Conservation (phyloP, 2,797 vertebrate genomes). For the Enteromius unitaeniatus region DNA sequence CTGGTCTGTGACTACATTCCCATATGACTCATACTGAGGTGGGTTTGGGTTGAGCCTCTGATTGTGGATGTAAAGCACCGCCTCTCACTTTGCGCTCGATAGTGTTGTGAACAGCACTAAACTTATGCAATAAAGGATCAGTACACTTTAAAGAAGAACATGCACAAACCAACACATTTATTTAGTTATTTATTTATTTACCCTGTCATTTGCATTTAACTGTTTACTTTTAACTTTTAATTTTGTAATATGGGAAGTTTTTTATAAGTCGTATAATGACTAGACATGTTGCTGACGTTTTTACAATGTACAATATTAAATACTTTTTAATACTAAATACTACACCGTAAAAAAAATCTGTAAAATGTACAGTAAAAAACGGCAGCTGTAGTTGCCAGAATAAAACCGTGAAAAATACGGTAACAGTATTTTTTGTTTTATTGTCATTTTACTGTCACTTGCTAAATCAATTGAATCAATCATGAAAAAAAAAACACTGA, state of each 20-base stretch:
- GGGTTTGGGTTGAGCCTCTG: not conserved
- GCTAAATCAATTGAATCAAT: too few species aligned
- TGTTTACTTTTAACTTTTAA: not conserved
- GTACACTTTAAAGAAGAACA: not conserved
- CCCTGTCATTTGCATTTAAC: not conserved
- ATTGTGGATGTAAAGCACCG: conserved; percentile 21
- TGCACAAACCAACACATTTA: not conserved
- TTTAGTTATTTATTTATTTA: not conserved
- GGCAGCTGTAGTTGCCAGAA: too few species aligned
- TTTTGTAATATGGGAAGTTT: not conserved
- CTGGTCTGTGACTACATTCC: not conserved
- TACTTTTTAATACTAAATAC: too few species aligned
- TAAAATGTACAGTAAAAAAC: too few species aligned
- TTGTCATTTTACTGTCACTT: too few species aligned
- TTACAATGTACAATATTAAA: not conserved
- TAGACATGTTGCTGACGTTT: not conserved
- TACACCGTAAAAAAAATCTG: too few species aligned
- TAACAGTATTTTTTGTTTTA: too few species aligned
- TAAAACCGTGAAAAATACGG: too few species aligned
- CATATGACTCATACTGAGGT: not conserved
- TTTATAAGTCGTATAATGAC: not conserved
- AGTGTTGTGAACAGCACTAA: not conserved
- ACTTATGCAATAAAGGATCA: conserved; percentile 3
- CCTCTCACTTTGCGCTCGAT: conserved; percentile 33
- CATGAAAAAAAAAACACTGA: too few species aligned